Percentiles rank a stretch among this genome's conserved stretches.
These are phyloP conservation scores for Pangasius mekongensis DNA, from an alignment of 2,797 vertebrate species.

Conservation along the genomic window DNA sequence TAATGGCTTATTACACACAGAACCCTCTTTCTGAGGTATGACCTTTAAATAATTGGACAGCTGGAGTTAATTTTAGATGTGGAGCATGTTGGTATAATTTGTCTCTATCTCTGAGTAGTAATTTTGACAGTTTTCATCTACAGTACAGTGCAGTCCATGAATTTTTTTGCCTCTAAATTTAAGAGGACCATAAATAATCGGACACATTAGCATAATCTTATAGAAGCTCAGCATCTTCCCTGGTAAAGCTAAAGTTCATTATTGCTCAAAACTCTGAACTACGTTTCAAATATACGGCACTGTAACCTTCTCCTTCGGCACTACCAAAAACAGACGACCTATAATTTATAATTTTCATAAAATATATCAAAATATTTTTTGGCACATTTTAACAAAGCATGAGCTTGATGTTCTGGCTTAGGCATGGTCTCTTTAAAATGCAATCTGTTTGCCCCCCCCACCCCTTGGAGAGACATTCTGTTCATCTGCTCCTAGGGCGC, in stretches of 20 bases:
- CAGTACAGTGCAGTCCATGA: neutral
- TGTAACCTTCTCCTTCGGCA: neutral
- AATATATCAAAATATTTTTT: neutral
- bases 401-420: constrained; percentile 40
- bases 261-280: neutral
- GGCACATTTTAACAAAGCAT: constrained; percentile 3
- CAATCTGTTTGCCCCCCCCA: constrained; percentile 40
- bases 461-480: constrained; percentile 50
- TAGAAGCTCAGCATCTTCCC: neutral
- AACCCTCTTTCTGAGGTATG: neutral
- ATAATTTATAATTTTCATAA: neutral
- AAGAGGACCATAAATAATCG: neutral
- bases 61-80: neutral
- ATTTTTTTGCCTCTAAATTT: neutral
- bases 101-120: neutral
- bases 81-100: neutral
- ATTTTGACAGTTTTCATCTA: neutral
- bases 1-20: neutral
- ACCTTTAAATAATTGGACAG: neutral
- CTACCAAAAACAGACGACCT: neutral
- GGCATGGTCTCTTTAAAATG: constrained; percentile 45
- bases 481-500: constrained; percentile 51
- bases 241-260: neutral
- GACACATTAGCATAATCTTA: constrained; percentile 14
- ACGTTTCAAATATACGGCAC: neutral